phyloP scores from a whole-genome alignment of 2,888 invertebrate species.

The Papilio protenor region DNA sequence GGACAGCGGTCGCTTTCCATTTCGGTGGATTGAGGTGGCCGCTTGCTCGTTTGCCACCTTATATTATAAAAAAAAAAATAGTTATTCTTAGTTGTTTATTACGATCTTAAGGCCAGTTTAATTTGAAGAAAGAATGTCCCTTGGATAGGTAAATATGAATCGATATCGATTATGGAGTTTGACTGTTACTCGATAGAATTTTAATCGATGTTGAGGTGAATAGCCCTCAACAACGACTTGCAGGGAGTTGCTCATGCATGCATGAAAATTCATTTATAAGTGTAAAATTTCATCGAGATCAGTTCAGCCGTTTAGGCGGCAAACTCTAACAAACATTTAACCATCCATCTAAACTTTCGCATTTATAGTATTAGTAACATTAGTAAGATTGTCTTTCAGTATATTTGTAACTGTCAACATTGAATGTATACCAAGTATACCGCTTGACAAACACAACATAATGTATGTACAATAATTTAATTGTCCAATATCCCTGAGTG shows the following conservation, averaged over 20 bases:
- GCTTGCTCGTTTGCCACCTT: too few relatives aligned
- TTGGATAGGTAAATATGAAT: not conserved
- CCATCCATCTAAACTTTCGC: too few relatives aligned
- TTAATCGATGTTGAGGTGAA: not conserved
- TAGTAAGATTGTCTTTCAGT: not conserved
- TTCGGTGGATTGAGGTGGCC: too few relatives aligned
- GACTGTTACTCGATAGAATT: not conserved
- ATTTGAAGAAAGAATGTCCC: not conserved
- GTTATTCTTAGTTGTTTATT: too few relatives aligned
- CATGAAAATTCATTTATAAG: not conserved
- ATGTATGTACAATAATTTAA: conserved; percentile 2
- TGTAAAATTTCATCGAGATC: too few relatives aligned
- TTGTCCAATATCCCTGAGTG: not conserved
- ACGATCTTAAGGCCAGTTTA: not conserved
- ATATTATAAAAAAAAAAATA: too few relatives aligned
- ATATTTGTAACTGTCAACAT: not conserved
- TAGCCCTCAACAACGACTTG: not conserved
- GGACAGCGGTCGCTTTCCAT: too few relatives aligned
- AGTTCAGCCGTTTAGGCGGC: too few relatives aligned
- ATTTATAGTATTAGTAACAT: too few relatives aligned
- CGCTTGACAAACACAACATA: not conserved
- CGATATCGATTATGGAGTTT: not conserved
- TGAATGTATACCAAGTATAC: not conserved
- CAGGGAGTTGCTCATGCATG: not conserved
- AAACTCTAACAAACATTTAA: too few relatives aligned